A percentile compares a stretch with the other conserved stretches of the same genome.
phyloP scores from a whole-genome alignment of 2,797 vertebrate species.

The Smutsia temminckii region DNA sequence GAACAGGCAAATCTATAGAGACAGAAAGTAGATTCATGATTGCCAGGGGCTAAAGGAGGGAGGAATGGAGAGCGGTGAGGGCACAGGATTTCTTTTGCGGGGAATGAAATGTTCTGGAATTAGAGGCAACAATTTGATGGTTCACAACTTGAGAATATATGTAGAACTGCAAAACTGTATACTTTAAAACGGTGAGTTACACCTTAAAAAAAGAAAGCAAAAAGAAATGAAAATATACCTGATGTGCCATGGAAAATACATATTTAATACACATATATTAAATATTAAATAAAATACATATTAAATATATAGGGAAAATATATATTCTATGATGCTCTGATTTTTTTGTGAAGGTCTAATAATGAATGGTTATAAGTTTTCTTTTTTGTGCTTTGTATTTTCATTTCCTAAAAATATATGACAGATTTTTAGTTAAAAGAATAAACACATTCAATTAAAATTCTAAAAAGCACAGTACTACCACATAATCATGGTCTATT shows the following conservation, averaged over 20 bases:
- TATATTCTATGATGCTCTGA: not conserved
- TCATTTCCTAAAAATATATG: not conserved
- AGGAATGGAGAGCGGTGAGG: not conserved
- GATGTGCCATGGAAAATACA: too few relatives aligned
- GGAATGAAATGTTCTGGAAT: not conserved
- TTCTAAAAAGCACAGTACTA: not conserved
- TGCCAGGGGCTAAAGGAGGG: not conserved
- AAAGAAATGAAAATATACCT: not conserved
- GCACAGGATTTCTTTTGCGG: not conserved
- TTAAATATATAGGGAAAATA: not conserved
- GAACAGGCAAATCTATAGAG: not conserved
- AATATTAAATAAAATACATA: too few relatives aligned
- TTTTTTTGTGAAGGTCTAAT: not conserved
- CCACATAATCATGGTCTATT: not conserved
- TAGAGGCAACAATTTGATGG: not conserved
- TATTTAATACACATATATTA: too few relatives aligned
- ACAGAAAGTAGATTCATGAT: not conserved
- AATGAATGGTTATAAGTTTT: slow-evolving; percentile 24
- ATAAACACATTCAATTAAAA: not conserved
- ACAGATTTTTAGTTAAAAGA: slow-evolving; percentile 17
- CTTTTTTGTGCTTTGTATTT: slow-evolving; percentile 7
- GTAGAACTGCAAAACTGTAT: not conserved
- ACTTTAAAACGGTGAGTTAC: not conserved
- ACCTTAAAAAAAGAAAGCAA: not conserved
- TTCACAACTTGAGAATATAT: not conserved